phyloP scores from a whole-genome alignment of 2,888 invertebrate genomes.

The Diarsia dahlii region DNA sequence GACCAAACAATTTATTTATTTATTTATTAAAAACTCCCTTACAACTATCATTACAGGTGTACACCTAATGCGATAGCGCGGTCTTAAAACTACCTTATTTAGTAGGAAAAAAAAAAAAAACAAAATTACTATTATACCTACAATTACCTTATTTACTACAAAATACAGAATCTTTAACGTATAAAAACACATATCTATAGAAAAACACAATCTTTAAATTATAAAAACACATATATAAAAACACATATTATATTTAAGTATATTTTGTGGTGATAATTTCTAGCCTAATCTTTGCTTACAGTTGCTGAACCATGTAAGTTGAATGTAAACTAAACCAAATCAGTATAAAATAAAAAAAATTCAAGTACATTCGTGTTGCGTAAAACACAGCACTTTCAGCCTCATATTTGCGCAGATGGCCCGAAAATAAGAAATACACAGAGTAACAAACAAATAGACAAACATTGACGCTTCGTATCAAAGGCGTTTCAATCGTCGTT shows the following conservation, averaged over 20 bases:
- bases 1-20: too few species aligned
- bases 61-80: too few species aligned
- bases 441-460: constrained; percentile 72
- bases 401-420: constrained; percentile 57
- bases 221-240: too few species aligned
- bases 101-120: too few species aligned
- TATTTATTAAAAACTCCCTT: too few species aligned
- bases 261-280: neutral
- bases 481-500: constrained; percentile 77
- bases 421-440: constrained; percentile 67
- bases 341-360: constrained; percentile 8
- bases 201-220: too few species aligned
- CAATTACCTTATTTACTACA: too few species aligned
- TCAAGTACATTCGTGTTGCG: neutral
- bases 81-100: too few species aligned
- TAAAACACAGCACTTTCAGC: constrained; percentile 56
- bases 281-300: neutral
- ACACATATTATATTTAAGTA: neutral
- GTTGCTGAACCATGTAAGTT: neutral
- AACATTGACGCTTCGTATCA: constrained; percentile 79
- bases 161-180: too few species aligned
- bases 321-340: neutral
- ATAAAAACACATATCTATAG: too few species aligned
- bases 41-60: too few species aligned
- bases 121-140: too few species aligned